Evolutionary conservation across 2,113 vertebrate genomes (phyloP).

Genomic region (Cheirogaleus medius): DNA sequence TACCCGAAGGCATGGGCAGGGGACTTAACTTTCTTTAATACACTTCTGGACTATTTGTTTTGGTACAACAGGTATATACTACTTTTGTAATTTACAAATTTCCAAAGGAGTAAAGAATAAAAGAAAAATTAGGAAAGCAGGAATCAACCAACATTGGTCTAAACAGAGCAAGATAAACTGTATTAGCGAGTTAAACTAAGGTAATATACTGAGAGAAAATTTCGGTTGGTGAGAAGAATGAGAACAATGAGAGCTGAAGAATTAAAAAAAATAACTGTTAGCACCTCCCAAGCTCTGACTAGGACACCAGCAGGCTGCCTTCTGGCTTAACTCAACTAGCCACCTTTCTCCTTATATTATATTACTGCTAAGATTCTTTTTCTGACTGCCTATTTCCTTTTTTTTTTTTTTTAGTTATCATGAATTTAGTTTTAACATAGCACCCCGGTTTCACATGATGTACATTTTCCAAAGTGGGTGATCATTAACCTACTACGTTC

Average conservation of each 20-base stretch:
- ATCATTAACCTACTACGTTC: background rate
- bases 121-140: background rate
- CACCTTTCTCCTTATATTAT: background rate
- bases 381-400: background rate
- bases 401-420: slow-evolving; percentile 24
- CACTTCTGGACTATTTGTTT: background rate
- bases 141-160: background rate
- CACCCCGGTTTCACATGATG: slow-evolving; percentile 61
- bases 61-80: background rate
- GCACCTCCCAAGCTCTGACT: background rate
- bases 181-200: background rate
- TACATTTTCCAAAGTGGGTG: slow-evolving; percentile 51
- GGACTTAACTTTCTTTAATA: background rate
- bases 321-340: background rate
- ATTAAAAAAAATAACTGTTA: background rate
- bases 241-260: background rate
- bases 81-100: background rate
- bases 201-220: background rate
- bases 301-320: background rate
- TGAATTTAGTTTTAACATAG: slow-evolving; percentile 70
- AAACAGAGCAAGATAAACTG: background rate
- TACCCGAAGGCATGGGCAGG: background rate
- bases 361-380: background rate
- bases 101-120: background rate
- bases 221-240: background rate